Base-by-base conservation (phyloP, 2,888 invertebrate genomes). In the Trissonchulus sp. region DNA sequence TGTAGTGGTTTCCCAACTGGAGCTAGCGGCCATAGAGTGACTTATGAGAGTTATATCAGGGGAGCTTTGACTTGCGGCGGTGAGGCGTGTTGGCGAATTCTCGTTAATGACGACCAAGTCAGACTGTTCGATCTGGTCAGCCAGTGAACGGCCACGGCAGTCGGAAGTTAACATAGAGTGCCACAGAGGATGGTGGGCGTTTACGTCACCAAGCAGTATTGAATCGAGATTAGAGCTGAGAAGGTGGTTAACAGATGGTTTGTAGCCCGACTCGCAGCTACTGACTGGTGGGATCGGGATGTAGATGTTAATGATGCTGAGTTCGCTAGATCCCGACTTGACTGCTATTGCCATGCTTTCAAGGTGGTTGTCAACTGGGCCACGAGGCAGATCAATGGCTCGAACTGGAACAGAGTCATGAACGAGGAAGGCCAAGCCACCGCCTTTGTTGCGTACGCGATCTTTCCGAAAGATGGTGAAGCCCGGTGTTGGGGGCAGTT, bases 251-350 rank as follows among this genome's bases (percentile, higher is more conserved):
- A 60, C 18, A n/a, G 60, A 18, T n/a, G 60, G 60, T 60, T 60
- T 60, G 60, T 60, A 60, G 60, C 60, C 60, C 60, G 60, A n/a
- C 18, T 18, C 60, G n/a, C 60, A 60, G n/a, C 60, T 60, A n/a
- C 60, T 60, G 60, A n/a, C 60, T 60, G 60, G 60, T n/a, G n/a
- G n/a, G n/a, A n/a, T n/a, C 18, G 60, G 18, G n/a, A 60, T 60
- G 60, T 60, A 60, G 60, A 60, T 60, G 65, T 65, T 65, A 30
- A 65, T n/a, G 65, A 65, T 65, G 15, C 34, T 65, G 65, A 65
- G 28, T 65, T 65, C 65, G n/a, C 34, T 65, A 8, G 31, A 30
- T 18, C 65, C n/a, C 34, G 65, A 30, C 15, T 30, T 8, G 31
- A 65, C n/a, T 30, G 65, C 65, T 18, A 65, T 30, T 65, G 65